These are phyloP conservation scores for Corapipo altera DNA, from an alignment of 2,113 vertebrate genomes.

Conservation along the genomic window DNA sequence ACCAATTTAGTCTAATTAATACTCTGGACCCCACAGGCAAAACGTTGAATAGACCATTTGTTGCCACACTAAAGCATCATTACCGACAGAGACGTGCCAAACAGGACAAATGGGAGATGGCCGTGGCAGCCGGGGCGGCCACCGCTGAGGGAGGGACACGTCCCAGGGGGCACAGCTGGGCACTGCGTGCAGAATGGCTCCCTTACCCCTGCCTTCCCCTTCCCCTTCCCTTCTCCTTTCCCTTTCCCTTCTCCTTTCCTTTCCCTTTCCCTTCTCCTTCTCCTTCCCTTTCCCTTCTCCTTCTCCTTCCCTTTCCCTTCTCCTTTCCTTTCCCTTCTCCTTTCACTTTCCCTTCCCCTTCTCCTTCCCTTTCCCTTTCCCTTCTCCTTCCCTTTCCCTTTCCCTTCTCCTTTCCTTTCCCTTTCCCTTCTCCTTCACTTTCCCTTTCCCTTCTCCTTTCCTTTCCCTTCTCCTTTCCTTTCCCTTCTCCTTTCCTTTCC, in stretches of 20 bases:
- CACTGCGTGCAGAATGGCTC: rapidly evolving
- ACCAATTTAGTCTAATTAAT: slow-evolving; percentile 60
- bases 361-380: no score
- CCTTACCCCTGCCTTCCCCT: no score
- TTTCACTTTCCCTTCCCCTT: no score
- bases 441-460: no score
- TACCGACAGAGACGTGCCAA: neutral
- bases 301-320: neutral
- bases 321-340: no score
- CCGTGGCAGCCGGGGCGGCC: neutral
- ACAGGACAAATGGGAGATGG: neutral
- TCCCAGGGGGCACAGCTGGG: neutral
- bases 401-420: no score
- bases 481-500: no score
- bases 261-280: neutral
- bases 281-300: no score
- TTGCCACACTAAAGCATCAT: neutral
- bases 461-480: no score
- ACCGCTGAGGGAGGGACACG: neutral
- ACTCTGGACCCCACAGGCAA: slow-evolving; percentile 15
- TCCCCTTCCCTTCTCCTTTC: no score
- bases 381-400: no score
- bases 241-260: neutral
- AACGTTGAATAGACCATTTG: slow-evolving; percentile 34
- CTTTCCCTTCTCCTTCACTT: no score